Base-by-base conservation (phyloP, 2,797 vertebrate species). In the Peromyscus attwateri region DNA sequence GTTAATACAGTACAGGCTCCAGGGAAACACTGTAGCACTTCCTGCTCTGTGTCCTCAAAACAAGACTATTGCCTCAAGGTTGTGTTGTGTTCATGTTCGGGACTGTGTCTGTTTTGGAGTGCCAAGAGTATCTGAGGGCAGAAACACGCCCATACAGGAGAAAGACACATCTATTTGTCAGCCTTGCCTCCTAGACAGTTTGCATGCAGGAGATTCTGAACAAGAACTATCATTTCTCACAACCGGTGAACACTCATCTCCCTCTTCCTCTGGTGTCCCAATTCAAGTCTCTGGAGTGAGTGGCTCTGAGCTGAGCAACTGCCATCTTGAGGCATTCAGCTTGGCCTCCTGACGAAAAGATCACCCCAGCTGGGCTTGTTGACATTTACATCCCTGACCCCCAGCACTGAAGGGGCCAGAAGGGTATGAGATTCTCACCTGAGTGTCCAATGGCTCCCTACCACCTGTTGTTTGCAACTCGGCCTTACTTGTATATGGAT, bases 91-190 rank as follows among this genome's bases (percentile, higher is more conserved):
- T 68, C 27, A 27, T 31, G 21, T 82, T 49, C 25, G 29, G 21
- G 57, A 43, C 37, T 80, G 49, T 43, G 21, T 11, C 12, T 87
- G 49, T 66, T 93, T 84, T 34, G 68, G 46, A 21, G 37, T 37
- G 1, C 10, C 46, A 82, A 76, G 43, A 83, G 85, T n/a, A 87
- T 84, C 70, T 70, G 83, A 81, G 46, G 55, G 71, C 68, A 49
- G 95, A 83, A 57, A 52, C 64, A 16, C 64, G 66, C 60, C 70
- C 64, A 83, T 60, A 75, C 34, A 89, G 64, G 79, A 92, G 90
- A 92, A 92, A 92, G 80, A 84, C 25, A 37, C 83, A 76, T 27
- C 6, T 21, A 71, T 66, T 49, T 77, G 64, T 88, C 49, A 76
- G 25, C 55, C 57, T n/a, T 89, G 81, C 80, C 57, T 94, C 55